Evolutionary conservation across 1,140 invertebrate species (phyloP).

Genomic region (Achatina immaculata): DNA sequence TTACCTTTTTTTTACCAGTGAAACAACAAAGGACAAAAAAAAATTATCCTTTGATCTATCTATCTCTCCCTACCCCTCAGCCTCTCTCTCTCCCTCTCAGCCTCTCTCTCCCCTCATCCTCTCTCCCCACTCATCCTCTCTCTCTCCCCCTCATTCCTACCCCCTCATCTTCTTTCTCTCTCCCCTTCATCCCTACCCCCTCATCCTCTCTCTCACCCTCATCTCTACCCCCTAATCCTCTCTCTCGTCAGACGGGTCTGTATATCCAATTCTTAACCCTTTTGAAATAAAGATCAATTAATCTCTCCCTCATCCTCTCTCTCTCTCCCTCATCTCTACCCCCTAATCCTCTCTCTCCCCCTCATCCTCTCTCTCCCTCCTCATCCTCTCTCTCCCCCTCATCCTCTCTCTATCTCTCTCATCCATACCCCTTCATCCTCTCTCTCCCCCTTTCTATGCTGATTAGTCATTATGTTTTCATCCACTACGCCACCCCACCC

Average conservation of each 20-base stretch:
- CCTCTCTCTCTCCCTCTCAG: not conserved
- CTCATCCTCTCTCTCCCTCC: not conserved
- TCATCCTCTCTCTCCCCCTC: not conserved
- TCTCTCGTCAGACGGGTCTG: not conserved
- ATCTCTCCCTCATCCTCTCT: no score
- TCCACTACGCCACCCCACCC: no score
- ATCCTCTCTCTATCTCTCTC: not conserved
- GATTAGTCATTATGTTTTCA: no score
- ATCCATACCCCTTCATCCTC: no score
- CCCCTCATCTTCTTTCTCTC: not conserved
- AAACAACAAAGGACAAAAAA: no score
- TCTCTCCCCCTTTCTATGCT: no score
- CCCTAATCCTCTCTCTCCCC: not conserved
- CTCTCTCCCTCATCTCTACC: not conserved
- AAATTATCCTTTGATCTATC: not conserved
- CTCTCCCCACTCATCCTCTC: not conserved
- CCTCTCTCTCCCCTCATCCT: not conserved
- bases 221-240: not conserved
- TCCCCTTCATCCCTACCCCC: not conserved
- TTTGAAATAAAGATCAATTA: not conserved
- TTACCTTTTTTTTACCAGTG: no score
- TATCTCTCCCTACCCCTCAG: not conserved
- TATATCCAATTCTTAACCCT: no score
- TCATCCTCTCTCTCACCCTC: not conserved
- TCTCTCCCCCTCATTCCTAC: not conserved